A percentile compares a stretch with the other conserved stretches of the same genome.
These are phyloP conservation scores for Diabrotica balteata DNA, from an alignment of 2,888 invertebrate genomes.

Conservation along the genomic window DNA sequence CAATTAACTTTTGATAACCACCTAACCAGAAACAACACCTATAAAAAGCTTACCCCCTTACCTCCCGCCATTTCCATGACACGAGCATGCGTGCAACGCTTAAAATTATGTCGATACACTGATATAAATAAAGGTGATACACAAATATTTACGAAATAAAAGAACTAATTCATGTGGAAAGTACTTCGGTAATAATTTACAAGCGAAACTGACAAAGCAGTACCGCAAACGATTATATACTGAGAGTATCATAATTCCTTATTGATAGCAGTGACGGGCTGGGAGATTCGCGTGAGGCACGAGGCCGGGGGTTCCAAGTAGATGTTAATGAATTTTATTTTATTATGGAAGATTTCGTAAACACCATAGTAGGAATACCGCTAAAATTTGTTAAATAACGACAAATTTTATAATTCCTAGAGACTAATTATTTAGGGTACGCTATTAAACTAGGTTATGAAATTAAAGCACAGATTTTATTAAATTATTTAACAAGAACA, in stretches of 20 bases:
- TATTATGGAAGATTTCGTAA: too few relatives aligned
- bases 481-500: too few relatives aligned
- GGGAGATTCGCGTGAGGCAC: neutral
- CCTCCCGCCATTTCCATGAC: constrained; percentile 17
- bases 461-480: too few relatives aligned
- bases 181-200: constrained; percentile 55
- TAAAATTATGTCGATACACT: constrained; percentile 52
- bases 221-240: constrained; percentile 57
- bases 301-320: too few relatives aligned
- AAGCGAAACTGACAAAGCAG: constrained; percentile 55
- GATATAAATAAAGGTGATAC: constrained; percentile 58
- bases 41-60: constrained; percentile 21
- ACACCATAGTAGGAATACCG: too few relatives aligned
- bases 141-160: constrained; percentile 58
- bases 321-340: too few relatives aligned
- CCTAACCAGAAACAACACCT: constrained; percentile 22
- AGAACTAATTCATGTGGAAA: constrained; percentile 53
- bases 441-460: too few relatives aligned
- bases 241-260: constrained; percentile 56
- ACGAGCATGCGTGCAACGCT: constrained; percentile 46
- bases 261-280: constrained; percentile 51
- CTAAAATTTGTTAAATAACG: too few relatives aligned
- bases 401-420: too few relatives aligned
- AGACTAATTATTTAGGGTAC: too few relatives aligned
- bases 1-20: constrained; percentile 21